A percentile compares a stretch with the other conserved stretches of the same genome.
Evolutionary conservation across 2,797 vertebrate genomes (phyloP).

Genomic region (Rhodeus uyekii): DNA sequence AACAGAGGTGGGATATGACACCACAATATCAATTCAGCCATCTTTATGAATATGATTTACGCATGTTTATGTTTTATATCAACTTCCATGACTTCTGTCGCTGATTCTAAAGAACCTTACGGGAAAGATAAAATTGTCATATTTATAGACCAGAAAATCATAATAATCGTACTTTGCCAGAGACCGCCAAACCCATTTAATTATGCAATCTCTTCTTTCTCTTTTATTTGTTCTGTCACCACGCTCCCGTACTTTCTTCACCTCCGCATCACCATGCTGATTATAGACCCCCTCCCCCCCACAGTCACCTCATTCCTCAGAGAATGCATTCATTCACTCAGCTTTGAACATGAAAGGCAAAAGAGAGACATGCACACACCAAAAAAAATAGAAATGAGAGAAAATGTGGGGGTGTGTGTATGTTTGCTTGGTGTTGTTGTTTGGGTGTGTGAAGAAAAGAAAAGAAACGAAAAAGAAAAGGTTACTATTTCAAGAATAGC

Average conservation of each 20-base stretch:
- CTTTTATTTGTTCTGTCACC: slow-evolving; percentile 71
- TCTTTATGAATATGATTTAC: neutral
- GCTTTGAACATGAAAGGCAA: slow-evolving; percentile 81
- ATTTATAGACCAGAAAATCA: slow-evolving; percentile 73
- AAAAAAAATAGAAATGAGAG: slow-evolving; percentile 65
- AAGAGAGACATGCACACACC: slow-evolving; percentile 58
- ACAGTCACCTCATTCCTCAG: slow-evolving; percentile 34
- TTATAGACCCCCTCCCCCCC: slow-evolving; percentile 67
- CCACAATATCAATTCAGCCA: neutral
- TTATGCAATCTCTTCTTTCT: slow-evolving; percentile 70
- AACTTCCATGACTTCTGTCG: neutral
- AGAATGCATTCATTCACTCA: slow-evolving; percentile 65
- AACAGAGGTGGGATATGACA: neutral
- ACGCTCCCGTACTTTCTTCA: slow-evolving; percentile 69
- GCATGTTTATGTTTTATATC: neutral
- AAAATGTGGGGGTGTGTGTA: slow-evolving; percentile 61
- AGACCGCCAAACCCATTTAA: slow-evolving; percentile 74
- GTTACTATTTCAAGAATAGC: neutral
- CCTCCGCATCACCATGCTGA: slow-evolving; percentile 71
- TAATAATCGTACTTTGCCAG: slow-evolving; percentile 72
- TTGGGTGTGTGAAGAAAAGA: neutral
- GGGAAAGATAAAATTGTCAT: slow-evolving; percentile 34
- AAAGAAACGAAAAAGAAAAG: neutral
- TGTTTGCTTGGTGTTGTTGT: slow-evolving; percentile 48
- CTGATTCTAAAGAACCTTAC: neutral